Conservation (phyloP, 35 echinoderm and acorn worm species). For the Apostichopus parvimensis region DNA sequence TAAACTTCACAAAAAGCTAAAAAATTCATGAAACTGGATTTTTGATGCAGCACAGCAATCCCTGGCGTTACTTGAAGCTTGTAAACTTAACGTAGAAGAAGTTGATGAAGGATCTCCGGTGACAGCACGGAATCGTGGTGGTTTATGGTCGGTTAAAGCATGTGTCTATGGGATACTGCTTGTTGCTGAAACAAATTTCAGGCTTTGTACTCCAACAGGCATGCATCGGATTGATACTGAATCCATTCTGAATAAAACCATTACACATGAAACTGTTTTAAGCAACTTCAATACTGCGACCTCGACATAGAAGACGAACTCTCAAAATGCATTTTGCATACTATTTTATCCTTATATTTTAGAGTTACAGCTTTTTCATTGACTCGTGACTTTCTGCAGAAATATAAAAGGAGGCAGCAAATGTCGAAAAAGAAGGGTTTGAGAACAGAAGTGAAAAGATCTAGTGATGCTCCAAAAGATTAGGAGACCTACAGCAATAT, state of each 20-base stretch:
- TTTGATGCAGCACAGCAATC: neutral
- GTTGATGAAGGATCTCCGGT: slow-evolving; percentile 4
- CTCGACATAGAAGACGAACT: slow-evolving; percentile 9
- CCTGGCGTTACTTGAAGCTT: neutral
- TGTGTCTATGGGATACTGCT: neutral
- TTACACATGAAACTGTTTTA: slow-evolving; percentile 31
- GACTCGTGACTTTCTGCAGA: slow-evolving; percentile 1
- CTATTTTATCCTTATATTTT: neutral
- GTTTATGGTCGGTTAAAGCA: slow-evolving; percentile 10
- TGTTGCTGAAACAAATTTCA: neutral
- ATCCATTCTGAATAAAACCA: slow-evolving; percentile 1
- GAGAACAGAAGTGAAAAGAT: slow-evolving; percentile 4
- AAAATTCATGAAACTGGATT: neutral
- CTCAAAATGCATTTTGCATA: slow-evolving; percentile 14
- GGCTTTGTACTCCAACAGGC: neutral
- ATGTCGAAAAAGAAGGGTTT: slow-evolving; percentile 18
- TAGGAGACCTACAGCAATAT: no score
- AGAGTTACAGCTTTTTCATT: neutral
- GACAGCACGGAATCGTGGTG: slow-evolving; percentile 6
- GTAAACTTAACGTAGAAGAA: neutral
- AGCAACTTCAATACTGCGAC: slow-evolving; percentile 9
- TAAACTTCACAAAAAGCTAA: slow-evolving; percentile 1
- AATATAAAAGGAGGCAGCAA: slow-evolving; percentile 6
- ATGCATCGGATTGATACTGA: slow-evolving; percentile 11
- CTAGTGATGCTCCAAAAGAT: slow-evolving; percentile 9